These are phyloP conservation scores for Ectemnius cavifrons DNA, from an alignment of 2,888 invertebrate genomes.

Conservation along the genomic window DNA sequence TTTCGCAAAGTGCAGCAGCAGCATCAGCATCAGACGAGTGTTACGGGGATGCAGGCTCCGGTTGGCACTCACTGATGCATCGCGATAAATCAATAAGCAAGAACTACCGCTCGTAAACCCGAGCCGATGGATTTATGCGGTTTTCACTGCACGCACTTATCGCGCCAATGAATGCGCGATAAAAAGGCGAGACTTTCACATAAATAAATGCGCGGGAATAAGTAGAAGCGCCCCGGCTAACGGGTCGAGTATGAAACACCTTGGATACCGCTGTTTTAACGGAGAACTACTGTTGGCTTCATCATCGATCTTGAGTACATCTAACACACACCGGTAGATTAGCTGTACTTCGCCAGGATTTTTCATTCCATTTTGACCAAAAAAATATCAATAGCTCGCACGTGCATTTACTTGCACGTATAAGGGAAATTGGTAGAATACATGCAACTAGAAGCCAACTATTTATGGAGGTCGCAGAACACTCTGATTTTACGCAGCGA, in stretches of 20 bases:
- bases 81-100: neutral
- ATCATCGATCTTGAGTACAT: conserved; percentile 25
- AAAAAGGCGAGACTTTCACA: conserved; percentile 27
- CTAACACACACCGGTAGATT: neutral
- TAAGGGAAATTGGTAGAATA: neutral
- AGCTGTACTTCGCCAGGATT: neutral
- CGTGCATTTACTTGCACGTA: neutral
- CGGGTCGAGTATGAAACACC: conserved; percentile 9
- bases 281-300: conserved; percentile 43
- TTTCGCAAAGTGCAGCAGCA: neutral
- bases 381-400: neutral
- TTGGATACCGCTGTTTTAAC: conserved; percentile 37
- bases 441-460: too few relatives aligned
- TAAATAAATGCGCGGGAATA: conserved; percentile 28
- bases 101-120: conserved; percentile 33
- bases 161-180: conserved; percentile 8
- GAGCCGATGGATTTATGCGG: conserved; percentile 14
- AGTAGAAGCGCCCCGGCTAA: conserved; percentile 22
- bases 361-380: neutral
- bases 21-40: too few relatives aligned
- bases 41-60: too few relatives aligned
- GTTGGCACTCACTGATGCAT: too few relatives aligned
- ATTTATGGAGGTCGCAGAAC: too few relatives aligned
- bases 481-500: too few relatives aligned
- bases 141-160: conserved; percentile 29